Conservation (phyloP, 2,888 invertebrate species). For the Phortica okadai region DNA sequence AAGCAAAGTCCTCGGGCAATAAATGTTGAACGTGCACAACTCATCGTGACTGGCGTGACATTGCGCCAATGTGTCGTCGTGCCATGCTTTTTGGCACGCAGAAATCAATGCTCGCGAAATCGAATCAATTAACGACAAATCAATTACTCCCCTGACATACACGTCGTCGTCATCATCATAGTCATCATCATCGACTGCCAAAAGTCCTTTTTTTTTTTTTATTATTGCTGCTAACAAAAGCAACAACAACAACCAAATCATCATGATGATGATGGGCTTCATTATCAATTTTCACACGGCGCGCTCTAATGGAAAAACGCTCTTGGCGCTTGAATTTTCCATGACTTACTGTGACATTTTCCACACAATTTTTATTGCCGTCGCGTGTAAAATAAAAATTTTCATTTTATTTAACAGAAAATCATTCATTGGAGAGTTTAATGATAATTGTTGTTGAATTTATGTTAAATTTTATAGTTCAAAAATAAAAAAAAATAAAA, state of each 20-base stretch:
- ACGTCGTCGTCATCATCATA: neutral
- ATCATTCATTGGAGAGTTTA: too few species aligned
- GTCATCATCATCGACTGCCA: neutral
- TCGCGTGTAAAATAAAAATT: neutral
- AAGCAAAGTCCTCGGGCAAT: conserved; percentile 18
- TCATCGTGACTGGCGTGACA: neutral
- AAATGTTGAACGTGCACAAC: conserved; percentile 16
- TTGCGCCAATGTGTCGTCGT: too few species aligned
- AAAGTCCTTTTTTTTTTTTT: neutral
- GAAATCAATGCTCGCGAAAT: conserved; percentile 44
- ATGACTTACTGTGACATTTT: neutral
- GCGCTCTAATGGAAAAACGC: conserved; percentile 17
- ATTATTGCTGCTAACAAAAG: neutral
- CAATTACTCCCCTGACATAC: conserved; percentile 50
- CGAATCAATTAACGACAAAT: conserved; percentile 66
- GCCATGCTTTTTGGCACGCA: conserved; percentile 10
- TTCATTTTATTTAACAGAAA: too few species aligned
- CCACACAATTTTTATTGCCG: neutral
- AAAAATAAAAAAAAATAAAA: too few species aligned
- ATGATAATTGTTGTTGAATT: too few species aligned
- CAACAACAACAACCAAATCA: neutral
- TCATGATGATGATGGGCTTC: neutral
- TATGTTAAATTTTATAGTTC: too few species aligned
- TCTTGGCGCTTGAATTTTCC: conserved; percentile 3
- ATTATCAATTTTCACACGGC: conserved; percentile 15